Base-by-base conservation (phyloP, 2,888 invertebrate species). In the Orchesella flavescens region DNA sequence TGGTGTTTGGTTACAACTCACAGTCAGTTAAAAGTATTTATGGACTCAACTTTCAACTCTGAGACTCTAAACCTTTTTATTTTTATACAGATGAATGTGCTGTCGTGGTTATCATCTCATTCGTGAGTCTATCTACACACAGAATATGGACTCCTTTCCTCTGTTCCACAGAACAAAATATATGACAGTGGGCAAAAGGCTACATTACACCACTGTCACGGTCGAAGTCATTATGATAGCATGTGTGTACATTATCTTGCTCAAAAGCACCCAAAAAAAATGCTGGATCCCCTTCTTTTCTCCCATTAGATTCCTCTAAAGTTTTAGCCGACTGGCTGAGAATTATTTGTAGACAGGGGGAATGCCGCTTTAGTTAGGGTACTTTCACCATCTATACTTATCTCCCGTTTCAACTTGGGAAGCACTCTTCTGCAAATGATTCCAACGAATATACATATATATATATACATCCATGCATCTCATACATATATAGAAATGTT, bases 21-120 rank as follows among this genome's bases (percentile, higher is more conserved):
- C 73, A 80, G 75, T 75, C 69, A 81, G 49, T 69, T 69, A 75
- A 75, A 75, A 49, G 69, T 75, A 81, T 75, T 81, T 81, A 81
- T 81, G 73, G 81, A 75, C 81, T 75, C 81, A 75, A 81, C 75
- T 81, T 75, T 81, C 81, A 81, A 81, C 81, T 69, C 53, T 75
- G 81, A 21, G 59, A 59, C 81, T 74, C 19, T 46, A 21, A 69
- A 43, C 73, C 80, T 73, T 72, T 73, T 79, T 73, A 69, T 69
- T 71, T 78, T 78, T 69, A 21, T 69, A 71, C 44, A 73, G 66
- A 79, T 46, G 69, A 55, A 24, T 59, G 59, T 46, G 59, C 34
- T 57, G 34, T 19, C 19, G 69, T 68, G 19, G 55, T 43, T 65
- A 53, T 71, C 65, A 63, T 63, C 55, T 21, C 55, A n/a, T 24